Conservation (phyloP, 2,113 vertebrate genomes). For the Sakesphorus luctuosus region DNA sequence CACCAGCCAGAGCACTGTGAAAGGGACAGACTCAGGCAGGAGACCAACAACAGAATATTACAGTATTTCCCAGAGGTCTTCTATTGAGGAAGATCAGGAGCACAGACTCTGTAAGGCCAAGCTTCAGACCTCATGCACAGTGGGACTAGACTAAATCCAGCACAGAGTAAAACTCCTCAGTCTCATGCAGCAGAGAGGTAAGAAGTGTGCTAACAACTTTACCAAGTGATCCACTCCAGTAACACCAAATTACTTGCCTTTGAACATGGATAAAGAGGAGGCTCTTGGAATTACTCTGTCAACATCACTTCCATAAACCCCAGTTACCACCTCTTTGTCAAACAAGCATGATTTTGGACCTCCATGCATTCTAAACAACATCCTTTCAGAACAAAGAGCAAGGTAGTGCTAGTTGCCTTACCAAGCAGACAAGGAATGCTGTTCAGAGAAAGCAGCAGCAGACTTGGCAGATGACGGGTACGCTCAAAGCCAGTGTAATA, state of each 20-base stretch:
- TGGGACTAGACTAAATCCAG: background rate
- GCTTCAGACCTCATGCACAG: background rate
- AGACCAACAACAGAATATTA: background rate
- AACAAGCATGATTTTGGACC: background rate
- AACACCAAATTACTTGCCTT: background rate
- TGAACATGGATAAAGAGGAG: background rate
- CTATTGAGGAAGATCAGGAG: background rate
- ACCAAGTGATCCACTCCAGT: background rate
- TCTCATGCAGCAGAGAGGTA: background rate
- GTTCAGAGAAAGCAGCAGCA: background rate
- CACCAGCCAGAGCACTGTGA: background rate
- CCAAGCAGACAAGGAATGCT: background rate
- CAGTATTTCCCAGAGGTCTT: background rate
- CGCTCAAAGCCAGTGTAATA: accelerated
- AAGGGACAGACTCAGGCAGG: background rate
- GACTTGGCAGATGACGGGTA: background rate
- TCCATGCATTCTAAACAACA: background rate
- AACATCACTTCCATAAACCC: background rate
- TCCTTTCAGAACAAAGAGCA: background rate
- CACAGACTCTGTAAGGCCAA: background rate
- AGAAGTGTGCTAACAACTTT: background rate
- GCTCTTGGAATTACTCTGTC: background rate
- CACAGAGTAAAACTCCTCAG: background rate
- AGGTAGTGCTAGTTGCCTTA: background rate
- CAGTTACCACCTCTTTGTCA: background rate